Base-by-base conservation (phyloP, 2,113 vertebrate species). In the Sus scrofa region DNA sequence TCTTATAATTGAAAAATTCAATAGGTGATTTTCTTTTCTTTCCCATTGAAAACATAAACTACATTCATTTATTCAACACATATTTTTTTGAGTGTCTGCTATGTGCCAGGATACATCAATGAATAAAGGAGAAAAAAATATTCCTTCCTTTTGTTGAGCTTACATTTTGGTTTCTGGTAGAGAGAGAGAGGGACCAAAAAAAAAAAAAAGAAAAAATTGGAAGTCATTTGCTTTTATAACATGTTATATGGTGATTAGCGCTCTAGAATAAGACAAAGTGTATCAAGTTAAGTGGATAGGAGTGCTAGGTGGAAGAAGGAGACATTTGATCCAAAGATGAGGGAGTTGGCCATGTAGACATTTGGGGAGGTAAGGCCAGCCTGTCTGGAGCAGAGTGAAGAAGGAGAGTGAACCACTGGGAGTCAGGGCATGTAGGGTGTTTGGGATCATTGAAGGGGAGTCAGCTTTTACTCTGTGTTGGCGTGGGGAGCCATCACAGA, bases 11-110 rank as follows among this genome's bases (percentile, higher is more conserved):
- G 68, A 75, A 34, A 93, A 56, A 12, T 12, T 75, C 89, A 84
- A 2, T 39, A 63, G 63, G 34, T 91, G 68, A 58, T n/a, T 91
- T 89, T 39, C 44, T 85, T 89, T 89, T 95, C 20, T 75, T 82
- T 65, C 50, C 39, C 27, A 50, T 34, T 50, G 58, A 58, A 65
- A 89, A 73, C 50, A 56, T 77, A 50, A 85, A 37, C 24, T 44
- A 4, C 16, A 15, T 77, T 77, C 54, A 74, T 60, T 67, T 96
- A 70, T 82, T 74, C 27, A n/a, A 34, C 74, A 95, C 34, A 78
- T 85, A 89, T 93, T 96, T 89, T 89, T 70, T 26, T 89, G 16
- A 60, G 27, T 32, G 3, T 39, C 24, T 68, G 62, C 70, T 60
- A 14, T 89, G 37, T 73, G 20, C 27, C 39, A 91, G 63, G 68